Base-by-base conservation (phyloP, 2,888 invertebrate genomes). In the Trissolcus japonicus region DNA sequence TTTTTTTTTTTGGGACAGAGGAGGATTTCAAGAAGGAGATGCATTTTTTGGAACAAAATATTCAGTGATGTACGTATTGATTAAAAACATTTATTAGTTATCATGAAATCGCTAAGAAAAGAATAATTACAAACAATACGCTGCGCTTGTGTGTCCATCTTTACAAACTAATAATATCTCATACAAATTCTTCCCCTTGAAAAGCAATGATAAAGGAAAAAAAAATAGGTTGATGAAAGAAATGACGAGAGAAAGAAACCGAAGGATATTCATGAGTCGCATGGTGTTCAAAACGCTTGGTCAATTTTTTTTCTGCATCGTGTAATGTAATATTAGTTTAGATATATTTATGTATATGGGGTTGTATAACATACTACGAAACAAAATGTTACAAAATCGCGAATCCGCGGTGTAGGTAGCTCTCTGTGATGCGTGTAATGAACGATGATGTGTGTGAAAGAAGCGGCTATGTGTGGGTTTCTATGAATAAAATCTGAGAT, bases 341-440 rank as follows among this genome's bases (percentile, higher is more conserved):
- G 48, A 57, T 56, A 83, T 86, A 41, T 41, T 41, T 41, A 56
- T 46, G 46, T 35, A 35, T 35, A 46, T 46, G n/a, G 46, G 16
- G 85, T 83, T 85, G 83, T 85, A 83, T 86, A 86, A 86, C n/a
- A n/a, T 86, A 85, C 86, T 86, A 87, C 85, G 83, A 86, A 87
- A 87, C 85, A 85, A 86, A 84, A 84, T 86, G 86, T 86, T 87
- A 86, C 84, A 86, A 86, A 87, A 86, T 35, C 84, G 84, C 85
- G 86, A 81, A 82, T 82, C n/a, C 82, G 80, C 56, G 66, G 62
- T 76, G 77, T 76, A 66, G 68, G 59, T 76, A 60, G 54, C 55
- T 17, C 51, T 59, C 14, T 77, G 73, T 75, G 53, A 67, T 40
- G 51, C 66, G 67, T 83, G 78, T 82, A 63, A 14, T 46, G 46